Conservation (phyloP, 1,140 invertebrate genomes). For the Drosophila equinoxialis region DNA sequence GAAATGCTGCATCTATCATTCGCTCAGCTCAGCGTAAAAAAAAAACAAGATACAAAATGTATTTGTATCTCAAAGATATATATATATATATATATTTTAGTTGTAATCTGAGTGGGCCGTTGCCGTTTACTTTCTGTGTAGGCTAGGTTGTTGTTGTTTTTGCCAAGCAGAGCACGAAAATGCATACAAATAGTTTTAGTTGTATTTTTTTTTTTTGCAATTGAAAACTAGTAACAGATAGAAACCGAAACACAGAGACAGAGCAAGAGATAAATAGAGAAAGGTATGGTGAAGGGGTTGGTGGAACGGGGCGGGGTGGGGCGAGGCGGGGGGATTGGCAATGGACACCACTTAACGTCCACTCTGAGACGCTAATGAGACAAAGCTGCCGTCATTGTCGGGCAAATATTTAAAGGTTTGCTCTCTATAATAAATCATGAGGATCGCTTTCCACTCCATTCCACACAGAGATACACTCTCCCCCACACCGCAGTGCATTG, state of each 20-base stretch:
- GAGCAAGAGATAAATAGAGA: not conserved
- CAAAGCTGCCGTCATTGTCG: slow-evolving; percentile 64
- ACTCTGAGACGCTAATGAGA: slow-evolving; percentile 63
- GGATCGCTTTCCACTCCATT: slow-evolving; percentile 41
- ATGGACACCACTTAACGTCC: slow-evolving; percentile 65
- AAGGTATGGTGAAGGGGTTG: not conserved
- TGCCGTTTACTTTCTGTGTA: slow-evolving; percentile 37
- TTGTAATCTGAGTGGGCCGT: slow-evolving; percentile 70
- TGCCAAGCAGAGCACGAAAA: slow-evolving; percentile 76
- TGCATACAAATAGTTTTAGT: slow-evolving; percentile 39
- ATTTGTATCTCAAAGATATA: slow-evolving; percentile 45
- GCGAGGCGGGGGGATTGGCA: not conserved
- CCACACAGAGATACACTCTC: too few species aligned
- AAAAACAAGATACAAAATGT: slow-evolving; percentile 42
- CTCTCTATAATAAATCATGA: slow-evolving; percentile 71
- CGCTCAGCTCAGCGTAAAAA: slow-evolving; percentile 23
- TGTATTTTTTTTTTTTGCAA: slow-evolving; percentile 36
- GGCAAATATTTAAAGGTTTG: slow-evolving; percentile 55
- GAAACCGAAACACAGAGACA: slow-evolving; percentile 13
- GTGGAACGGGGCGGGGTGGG: not conserved
- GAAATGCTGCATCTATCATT: slow-evolving; percentile 65
- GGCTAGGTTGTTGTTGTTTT: slow-evolving; percentile 34
- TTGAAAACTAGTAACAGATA: slow-evolving; percentile 58
- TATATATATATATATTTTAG: slow-evolving; percentile 44
- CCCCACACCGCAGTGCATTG: slow-evolving; percentile 20